Percentiles rank a stretch among this genome's conserved stretches.
Conservation (phyloP, 2,113 vertebrate species). For the Solea senegalensis region DNA sequence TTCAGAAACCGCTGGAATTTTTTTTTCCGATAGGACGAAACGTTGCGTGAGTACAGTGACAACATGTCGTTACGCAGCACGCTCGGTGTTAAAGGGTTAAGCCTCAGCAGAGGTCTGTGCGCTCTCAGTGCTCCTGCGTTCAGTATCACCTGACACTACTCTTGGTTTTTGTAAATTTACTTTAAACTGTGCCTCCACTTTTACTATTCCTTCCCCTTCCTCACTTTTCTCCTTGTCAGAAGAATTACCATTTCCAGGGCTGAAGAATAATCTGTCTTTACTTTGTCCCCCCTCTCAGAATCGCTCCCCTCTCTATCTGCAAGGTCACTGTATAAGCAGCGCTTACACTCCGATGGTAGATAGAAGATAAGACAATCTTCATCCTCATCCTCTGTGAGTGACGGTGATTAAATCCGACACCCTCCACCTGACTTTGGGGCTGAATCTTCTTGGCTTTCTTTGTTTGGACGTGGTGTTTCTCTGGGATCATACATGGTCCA, state of each 20-base stretch:
- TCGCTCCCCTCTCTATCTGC: background rate
- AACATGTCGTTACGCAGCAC: too few species aligned
- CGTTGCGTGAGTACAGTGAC: too few species aligned
- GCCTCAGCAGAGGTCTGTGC: too few species aligned
- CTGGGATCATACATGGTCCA: conserved; percentile 29
- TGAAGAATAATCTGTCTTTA: conserved; percentile 35
- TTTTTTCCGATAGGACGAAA: too few species aligned
- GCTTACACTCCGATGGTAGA: conserved; percentile 19
- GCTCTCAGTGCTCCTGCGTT: too few species aligned
- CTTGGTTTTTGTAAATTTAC: too few species aligned
- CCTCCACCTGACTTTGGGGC: background rate
- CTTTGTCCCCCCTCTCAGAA: conserved; percentile 9
- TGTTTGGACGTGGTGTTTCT: conserved; percentile 18
- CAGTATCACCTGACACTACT: too few species aligned
- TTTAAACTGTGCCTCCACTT: background rate
- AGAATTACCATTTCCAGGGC: conserved; percentile 32
- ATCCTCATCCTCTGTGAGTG: conserved; percentile 30
- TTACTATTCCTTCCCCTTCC: background rate
- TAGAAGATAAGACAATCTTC: conserved; percentile 9
- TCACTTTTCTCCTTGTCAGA: conserved; percentile 26
- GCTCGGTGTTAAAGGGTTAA: too few species aligned
- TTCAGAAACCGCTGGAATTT: too few species aligned
- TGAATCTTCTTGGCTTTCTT: conserved; percentile 19
- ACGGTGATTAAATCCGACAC: conserved; percentile 40
- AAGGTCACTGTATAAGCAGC: conserved; percentile 34